Conservation (phyloP, 1,140 invertebrate species). For the Eurosta solidaginis region DNA sequence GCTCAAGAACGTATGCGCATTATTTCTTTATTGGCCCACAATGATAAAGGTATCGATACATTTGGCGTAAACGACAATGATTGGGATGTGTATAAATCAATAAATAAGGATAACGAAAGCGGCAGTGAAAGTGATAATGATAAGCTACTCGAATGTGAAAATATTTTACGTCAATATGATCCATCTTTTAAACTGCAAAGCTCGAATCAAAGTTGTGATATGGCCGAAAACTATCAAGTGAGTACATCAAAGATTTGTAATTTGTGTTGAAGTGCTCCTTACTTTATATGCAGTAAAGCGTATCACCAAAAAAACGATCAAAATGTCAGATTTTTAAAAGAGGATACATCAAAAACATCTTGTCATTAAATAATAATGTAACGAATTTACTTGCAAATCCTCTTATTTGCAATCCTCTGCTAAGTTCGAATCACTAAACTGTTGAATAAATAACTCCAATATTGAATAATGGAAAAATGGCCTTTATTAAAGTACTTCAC, state of each 20-base stretch:
- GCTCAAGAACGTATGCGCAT: conserved; percentile 93
- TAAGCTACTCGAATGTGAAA: conserved; percentile 83
- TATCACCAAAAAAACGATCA: too few relatives aligned
- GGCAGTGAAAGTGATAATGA: conserved; percentile 92
- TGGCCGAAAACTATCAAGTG: conserved; percentile 35
- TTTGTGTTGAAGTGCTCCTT: background rate
- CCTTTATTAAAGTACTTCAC: too few relatives aligned
- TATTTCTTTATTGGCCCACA: conserved; percentile 84
- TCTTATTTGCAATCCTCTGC: too few relatives aligned
- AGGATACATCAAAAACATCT: too few relatives aligned
- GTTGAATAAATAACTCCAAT: too few relatives aligned
- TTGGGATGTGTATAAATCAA: conserved; percentile 95
- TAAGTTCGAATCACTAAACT: too few relatives aligned
- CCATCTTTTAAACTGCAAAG: conserved; percentile 69
- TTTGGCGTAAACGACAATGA: conserved; percentile 93
- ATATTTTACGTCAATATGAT: conserved; percentile 82
- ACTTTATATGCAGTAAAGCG: too few relatives aligned
- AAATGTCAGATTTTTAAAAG: too few relatives aligned
- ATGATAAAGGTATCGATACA: conserved; percentile 86
- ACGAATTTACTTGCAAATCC: too few relatives aligned
- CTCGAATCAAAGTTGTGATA: background rate
- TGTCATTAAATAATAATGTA: too few relatives aligned
- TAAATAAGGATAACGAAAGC: conserved; percentile 75
- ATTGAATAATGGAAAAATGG: too few relatives aligned
- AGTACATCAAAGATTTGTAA: background rate